These are phyloP conservation scores for Volucella bombylans DNA, from an alignment of 2,888 invertebrate species.

Conservation along the genomic window DNA sequence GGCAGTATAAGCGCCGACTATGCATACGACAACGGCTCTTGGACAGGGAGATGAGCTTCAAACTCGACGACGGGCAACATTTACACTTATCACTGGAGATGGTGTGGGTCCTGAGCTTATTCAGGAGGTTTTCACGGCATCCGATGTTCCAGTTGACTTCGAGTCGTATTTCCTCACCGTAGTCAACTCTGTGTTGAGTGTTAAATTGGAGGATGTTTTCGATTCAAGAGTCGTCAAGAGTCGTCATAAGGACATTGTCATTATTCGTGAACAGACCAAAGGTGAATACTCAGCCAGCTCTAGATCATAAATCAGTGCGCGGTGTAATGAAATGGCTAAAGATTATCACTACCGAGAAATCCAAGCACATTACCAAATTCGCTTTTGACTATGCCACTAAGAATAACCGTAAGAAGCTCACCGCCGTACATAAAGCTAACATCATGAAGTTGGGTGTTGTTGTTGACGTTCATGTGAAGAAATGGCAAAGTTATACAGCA, in stretches of 20 bases:
- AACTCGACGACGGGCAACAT: slow-evolving; percentile 85
- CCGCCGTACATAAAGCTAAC: slow-evolving; percentile 99
- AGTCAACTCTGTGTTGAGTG: slow-evolving; percentile 93
- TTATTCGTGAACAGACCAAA: slow-evolving; percentile 98
- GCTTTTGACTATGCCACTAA: slow-evolving; percentile 98
- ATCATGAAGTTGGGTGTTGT: slow-evolving; percentile 99
- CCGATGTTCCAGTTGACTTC: slow-evolving; percentile 96
- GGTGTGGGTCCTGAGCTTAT: slow-evolving; percentile 89
- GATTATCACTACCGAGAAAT: slow-evolving; percentile 95
- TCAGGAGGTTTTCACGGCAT: slow-evolving; percentile 95
- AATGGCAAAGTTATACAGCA: slow-evolving; percentile 92
- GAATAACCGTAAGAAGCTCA: slow-evolving; percentile 95
- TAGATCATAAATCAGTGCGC: slow-evolving; percentile 94
- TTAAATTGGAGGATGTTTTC: slow-evolving; percentile 92
- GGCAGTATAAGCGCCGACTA: slow-evolving; percentile 76
- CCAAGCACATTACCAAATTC: slow-evolving; percentile 96
- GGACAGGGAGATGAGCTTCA: slow-evolving; percentile 72
- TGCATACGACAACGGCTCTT: slow-evolving; percentile 77
- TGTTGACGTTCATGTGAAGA: slow-evolving; percentile 92
- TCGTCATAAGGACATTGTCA: slow-evolving; percentile 93
- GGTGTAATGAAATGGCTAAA: slow-evolving; percentile 98
- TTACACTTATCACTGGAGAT: slow-evolving; percentile 98
- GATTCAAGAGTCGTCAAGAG: slow-evolving; percentile 91
- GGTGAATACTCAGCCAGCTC: slow-evolving; percentile 95
- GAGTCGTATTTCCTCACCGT: slow-evolving; percentile 97